These are phyloP conservation scores for Hemicentrotus pulcherrimus DNA, from an alignment of 35 echinoderm and acorn worm genomes.

Conservation along the genomic window DNA sequence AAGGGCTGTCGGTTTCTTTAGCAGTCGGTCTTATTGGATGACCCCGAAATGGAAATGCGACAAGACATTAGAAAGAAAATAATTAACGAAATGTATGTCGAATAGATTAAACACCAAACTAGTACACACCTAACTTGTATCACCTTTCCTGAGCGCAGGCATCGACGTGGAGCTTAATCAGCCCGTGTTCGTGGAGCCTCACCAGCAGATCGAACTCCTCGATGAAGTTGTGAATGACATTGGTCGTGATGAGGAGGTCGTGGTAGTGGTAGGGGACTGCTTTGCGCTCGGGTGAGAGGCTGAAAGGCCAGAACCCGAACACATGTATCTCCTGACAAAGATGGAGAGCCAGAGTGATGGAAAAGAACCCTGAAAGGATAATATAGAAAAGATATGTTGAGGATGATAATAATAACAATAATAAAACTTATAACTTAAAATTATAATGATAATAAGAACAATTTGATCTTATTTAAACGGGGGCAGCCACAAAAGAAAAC, in stretches of 20 bases:
- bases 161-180: background rate
- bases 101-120: background rate
- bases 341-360: background rate
- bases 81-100: too few relatives aligned
- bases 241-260: background rate
- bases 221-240: background rate
- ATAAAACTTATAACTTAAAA: too few relatives aligned
- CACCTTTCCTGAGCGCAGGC: background rate
- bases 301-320: slow-evolving; percentile 6
- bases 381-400: background rate
- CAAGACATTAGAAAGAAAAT: too few relatives aligned
- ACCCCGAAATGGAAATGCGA: too few relatives aligned
- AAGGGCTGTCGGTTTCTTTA: too few relatives aligned
- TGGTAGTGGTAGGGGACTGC: background rate
- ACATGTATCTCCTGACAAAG: background rate
- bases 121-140: background rate
- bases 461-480: too few relatives aligned
- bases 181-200: background rate
- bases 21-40: too few relatives aligned
- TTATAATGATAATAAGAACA: too few relatives aligned
- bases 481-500: too few relatives aligned
- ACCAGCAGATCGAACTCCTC: background rate
- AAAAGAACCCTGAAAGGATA: background rate
- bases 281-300: background rate
- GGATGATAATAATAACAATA: too few relatives aligned